phyloP scores from a whole-genome alignment of 30 jellyfish, hydroid and myxozoan genomes.

The Rhopilema esculentum region DNA sequence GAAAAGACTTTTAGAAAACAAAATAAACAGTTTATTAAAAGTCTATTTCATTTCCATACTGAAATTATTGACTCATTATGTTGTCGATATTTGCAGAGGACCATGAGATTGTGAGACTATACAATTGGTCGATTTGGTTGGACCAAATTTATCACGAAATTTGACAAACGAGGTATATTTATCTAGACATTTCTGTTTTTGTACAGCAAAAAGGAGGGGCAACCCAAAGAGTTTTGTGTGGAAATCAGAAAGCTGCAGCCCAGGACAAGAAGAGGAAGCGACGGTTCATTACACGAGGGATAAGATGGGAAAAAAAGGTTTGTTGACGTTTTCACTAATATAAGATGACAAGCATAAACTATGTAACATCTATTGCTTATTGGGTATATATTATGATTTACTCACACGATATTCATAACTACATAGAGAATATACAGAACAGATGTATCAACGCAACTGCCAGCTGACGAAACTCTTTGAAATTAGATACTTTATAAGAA shows the following conservation, averaged over 20 bases:
- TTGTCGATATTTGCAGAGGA: no score
- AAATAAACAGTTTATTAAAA: no score
- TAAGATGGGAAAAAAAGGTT: neutral
- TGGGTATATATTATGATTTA: neutral
- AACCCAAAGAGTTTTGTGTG: neutral
- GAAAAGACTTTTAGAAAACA: no score
- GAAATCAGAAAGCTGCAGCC: neutral
- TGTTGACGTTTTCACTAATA: neutral
- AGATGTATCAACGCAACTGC: no score
- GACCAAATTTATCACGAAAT: neutral
- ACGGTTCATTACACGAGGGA: neutral
- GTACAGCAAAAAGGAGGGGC: neutral
- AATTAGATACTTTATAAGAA: no score
- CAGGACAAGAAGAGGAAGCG: neutral
- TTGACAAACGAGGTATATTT: neutral
- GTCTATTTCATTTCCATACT: no score
- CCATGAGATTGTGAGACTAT: no score
- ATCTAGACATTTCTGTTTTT: neutral
- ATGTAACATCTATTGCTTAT: neutral
- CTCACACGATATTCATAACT: no score
- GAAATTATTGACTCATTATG: no score
- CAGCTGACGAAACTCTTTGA: no score
- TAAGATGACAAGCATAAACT: neutral
- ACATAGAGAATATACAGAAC: no score
- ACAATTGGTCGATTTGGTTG: no score